A percentile compares a stretch with the other conserved stretches of the same genome.
Conservation (phyloP, 1,140 invertebrate genomes). For the Hypsibius dujardini region DNA sequence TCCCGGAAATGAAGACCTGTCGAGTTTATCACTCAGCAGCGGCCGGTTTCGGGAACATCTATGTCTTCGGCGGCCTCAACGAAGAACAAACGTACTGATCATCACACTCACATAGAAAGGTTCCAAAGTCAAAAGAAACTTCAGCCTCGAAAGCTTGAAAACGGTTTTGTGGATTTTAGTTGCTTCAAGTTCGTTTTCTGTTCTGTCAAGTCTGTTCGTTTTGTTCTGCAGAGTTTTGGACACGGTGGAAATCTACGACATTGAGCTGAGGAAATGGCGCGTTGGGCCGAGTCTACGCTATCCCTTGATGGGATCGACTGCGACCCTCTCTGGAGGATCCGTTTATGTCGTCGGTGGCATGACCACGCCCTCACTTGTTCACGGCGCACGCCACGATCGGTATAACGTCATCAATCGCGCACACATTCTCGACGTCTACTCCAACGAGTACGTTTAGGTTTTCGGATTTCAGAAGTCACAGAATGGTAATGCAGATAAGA, state of each 20-base stretch:
- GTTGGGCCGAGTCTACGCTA: background rate
- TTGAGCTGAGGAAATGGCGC: background rate
- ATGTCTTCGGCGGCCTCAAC: background rate
- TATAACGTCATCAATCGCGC: slow-evolving; percentile 5
- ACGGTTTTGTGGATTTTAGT: too few relatives aligned
- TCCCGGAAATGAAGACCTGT: background rate
- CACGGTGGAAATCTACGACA: slow-evolving; percentile 1
- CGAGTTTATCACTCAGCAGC: background rate
- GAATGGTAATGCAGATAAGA: too few relatives aligned
- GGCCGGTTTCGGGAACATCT: background rate
- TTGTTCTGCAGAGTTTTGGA: background rate
- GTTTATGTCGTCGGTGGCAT: background rate
- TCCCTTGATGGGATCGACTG: slow-evolving; percentile 2
- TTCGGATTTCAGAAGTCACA: too few relatives aligned
- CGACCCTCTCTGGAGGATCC: background rate
- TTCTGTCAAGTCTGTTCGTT: background rate
- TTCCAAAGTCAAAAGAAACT: too few relatives aligned
- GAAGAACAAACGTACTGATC: background rate
- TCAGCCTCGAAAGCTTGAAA: too few relatives aligned
- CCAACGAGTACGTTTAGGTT: background rate
- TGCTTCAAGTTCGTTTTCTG: too few relatives aligned
- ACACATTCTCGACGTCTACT: background rate
- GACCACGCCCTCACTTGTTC: background rate
- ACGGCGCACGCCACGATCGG: background rate
- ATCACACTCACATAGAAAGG: too few relatives aligned